These are phyloP conservation scores for Crotalus viridis DNA, from an alignment of 2,113 vertebrate species.

Conservation along the genomic window DNA sequence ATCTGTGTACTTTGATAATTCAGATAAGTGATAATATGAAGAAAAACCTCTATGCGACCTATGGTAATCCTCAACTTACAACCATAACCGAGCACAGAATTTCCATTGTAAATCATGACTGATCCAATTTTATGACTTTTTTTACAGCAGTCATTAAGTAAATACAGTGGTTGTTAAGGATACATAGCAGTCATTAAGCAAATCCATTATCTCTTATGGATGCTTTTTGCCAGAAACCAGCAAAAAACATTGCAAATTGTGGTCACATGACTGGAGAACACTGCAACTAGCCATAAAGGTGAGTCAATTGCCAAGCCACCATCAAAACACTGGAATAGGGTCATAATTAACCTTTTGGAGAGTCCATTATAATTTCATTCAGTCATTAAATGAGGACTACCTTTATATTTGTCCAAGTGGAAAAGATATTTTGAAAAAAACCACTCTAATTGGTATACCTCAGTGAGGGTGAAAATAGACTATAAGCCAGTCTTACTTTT, in stretches of 20 bases:
- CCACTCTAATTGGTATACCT: not conserved
- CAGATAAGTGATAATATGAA: not conserved
- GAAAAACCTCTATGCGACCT: not conserved
- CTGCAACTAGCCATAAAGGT: not conserved
- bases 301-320: not conserved
- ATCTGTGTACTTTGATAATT: not conserved
- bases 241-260: not conserved
- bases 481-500: not conserved
- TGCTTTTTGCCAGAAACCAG: not conserved
- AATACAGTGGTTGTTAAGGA: not conserved
- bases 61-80: not conserved
- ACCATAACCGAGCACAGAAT: too few species aligned
- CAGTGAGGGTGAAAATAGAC: not conserved
- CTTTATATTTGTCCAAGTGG: not conserved
- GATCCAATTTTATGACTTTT: not conserved
- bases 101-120: not conserved
- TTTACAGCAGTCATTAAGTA: not conserved
- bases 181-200: not conserved
- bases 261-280: not conserved
- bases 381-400: not conserved
- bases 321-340: not conserved
- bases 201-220: not conserved
- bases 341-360: not conserved
- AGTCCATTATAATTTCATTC: not conserved
- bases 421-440: not conserved